Base-by-base conservation (phyloP, 2,888 invertebrate species). In the Archips crataeganus region DNA sequence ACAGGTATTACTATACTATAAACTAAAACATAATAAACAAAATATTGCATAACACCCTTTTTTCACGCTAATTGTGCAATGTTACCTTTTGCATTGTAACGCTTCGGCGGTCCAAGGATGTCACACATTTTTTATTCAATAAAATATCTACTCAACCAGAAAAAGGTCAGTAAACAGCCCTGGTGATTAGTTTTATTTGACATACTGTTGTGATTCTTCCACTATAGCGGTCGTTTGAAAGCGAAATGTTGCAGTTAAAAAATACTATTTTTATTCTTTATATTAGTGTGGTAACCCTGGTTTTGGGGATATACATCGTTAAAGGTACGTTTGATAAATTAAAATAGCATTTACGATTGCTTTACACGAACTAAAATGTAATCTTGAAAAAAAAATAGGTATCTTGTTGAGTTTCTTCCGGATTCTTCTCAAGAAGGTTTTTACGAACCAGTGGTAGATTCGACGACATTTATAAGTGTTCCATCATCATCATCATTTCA, bases 31-130 rank as follows among this genome's bases (percentile, higher is more conserved):
- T 23, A 23, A 34, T 32, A 57, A 57, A 4, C 15, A 71, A 71
- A 15, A 54, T 13, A 69, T 70, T 65, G 69, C 64, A 42, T 51
- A 69, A 63, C 42, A 47, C 23, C 23, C 60, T 39, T 60, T 66
- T 51, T 63, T 72, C 23, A 68, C 63, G 59, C 10, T 23, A 61
- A 74, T 74, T 69, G 74, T 69, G 59, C 74, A 74, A 74, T 69
- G 49, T 69, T 73, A 61, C 34, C 47, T 79, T 79, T 77, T 78
- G 78, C 80, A 81, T 82, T 82, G 82, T 79, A 78, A 85, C 85
- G 88, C 80, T 85, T 70, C 74, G 81, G 70, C 84, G 85, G 81
- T 80, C 79, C 93, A 93, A 93, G 93, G 93, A 93, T 93, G 91
- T 42, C 86, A 88, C 85, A 76, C 79, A 82, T 89, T 91, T 91